Evolutionary conservation across 2,113 vertebrate species (phyloP).

Genomic region (Lophotis ruficrista): DNA sequence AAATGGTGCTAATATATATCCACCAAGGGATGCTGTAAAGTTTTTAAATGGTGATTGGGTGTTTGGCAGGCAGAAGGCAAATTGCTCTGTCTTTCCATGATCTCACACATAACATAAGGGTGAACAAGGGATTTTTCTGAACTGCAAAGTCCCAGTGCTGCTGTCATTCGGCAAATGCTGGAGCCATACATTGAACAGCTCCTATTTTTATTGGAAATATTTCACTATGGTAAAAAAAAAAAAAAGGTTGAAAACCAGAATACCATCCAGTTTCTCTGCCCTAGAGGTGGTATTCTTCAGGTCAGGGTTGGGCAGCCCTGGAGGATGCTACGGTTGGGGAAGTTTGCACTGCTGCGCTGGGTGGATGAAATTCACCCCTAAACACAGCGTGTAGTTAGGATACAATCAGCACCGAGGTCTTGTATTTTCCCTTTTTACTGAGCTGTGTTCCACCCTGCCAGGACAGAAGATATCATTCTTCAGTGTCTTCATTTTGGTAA

Average conservation of each 20-base stretch:
- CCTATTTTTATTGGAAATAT: constrained; percentile 56
- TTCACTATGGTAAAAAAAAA: constrained; percentile 44
- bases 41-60: constrained; percentile 46
- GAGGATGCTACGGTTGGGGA: neutral
- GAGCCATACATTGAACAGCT: constrained; percentile 26
- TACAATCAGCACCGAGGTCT: neutral
- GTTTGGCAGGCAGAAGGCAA: constrained; percentile 52
- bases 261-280: constrained; percentile 4
- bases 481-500: neutral
- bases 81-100: constrained; percentile 67
- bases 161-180: constrained; percentile 26
- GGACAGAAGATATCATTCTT: neutral
- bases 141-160: constrained; percentile 37
- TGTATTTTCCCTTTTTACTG: neutral
- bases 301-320: neutral
- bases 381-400: neutral
- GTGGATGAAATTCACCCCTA: neutral
- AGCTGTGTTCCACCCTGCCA: neutral
- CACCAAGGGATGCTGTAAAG: constrained; percentile 44
- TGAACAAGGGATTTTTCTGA: constrained; percentile 59
- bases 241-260: constrained; percentile 26
- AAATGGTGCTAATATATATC: constrained; percentile 23
- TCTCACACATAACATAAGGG: constrained; percentile 55
- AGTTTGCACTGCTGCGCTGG: neutral
- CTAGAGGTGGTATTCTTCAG: neutral